Base-by-base conservation (phyloP, 2,113 vertebrate genomes). In the Passer domesticus region DNA sequence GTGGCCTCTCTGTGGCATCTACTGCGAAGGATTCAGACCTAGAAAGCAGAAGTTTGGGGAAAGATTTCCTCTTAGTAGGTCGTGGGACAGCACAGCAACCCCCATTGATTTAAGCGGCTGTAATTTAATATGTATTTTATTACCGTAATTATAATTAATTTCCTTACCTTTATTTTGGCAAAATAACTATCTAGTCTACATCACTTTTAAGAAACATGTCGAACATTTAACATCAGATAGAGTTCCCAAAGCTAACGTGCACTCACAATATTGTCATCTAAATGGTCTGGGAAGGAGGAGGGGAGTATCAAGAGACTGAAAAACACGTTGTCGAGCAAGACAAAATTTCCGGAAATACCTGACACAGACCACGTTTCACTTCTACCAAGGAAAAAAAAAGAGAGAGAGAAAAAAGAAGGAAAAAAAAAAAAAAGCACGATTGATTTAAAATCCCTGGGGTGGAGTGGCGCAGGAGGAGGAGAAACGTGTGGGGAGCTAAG, bases 331-430 rank as follows among this genome's bases (percentile, higher is more conserved):
- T 95, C 77, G 80, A 97, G 89, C 96, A 97, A 98, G 94, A 97
- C 91, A 92, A 96, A 87, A 92, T 96, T 78, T 92, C 95, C 80
- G 53, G 30, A 97, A 97, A 96, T 96, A 97, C 94, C 95, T 97
- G 95, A 98, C 97, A 97, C 69, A 96, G 94, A 97, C 94, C 97
- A 98, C 97, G 95, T 96, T 97, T 97, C 92, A 97, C 94, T 92
- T 97, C 96, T 98, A 98, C 70, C 16, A 39, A 49, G 67, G 95
- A 85, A 88, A 87, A 56, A 41, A 18, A 63, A 59, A 30, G 30
- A 91, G 75, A 5, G 11, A 52, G 19, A 13, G 30, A 11, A 5
- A 13, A 13, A 47, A 23, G 12, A 18, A 31, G 8, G 27, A 8
- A 11, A 21, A 33, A 33, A 44, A 52, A 21, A 4, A 37, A 30